Evolutionary conservation across 2,113 vertebrate species (phyloP).

Genomic region (Benitochromis conjunctus): DNA sequence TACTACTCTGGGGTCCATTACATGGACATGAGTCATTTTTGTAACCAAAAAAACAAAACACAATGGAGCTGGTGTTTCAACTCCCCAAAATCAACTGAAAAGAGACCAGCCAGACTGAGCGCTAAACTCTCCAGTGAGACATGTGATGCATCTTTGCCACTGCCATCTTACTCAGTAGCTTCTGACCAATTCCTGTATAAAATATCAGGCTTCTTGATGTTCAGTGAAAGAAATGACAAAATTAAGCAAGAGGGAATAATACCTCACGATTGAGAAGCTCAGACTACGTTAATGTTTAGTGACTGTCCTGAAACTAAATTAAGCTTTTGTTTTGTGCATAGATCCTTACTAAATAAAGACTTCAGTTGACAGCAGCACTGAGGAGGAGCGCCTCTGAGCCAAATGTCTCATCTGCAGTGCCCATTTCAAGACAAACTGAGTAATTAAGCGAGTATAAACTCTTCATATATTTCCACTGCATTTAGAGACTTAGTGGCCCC

Average conservation of each 20-base stretch:
- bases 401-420: neutral
- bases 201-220: neutral
- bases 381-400: neutral
- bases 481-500: neutral
- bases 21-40: neutral
- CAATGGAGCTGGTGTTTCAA: neutral
- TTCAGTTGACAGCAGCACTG: neutral
- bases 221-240: neutral
- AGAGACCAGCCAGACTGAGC: neutral
- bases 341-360: neutral
- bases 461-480: neutral
- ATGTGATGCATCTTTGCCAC: neutral
- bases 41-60: neutral
- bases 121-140: neutral
- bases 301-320: neutral
- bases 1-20: neutral
- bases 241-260: neutral
- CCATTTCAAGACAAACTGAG: neutral
- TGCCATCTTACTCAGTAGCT: neutral
- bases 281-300: neutral
- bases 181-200: neutral
- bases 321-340: neutral
- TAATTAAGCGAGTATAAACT: neutral
- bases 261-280: rapidly evolving
- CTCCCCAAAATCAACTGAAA: neutral